Conservation (phyloP, 1,140 invertebrate species). For the Delia radicum region DNA sequence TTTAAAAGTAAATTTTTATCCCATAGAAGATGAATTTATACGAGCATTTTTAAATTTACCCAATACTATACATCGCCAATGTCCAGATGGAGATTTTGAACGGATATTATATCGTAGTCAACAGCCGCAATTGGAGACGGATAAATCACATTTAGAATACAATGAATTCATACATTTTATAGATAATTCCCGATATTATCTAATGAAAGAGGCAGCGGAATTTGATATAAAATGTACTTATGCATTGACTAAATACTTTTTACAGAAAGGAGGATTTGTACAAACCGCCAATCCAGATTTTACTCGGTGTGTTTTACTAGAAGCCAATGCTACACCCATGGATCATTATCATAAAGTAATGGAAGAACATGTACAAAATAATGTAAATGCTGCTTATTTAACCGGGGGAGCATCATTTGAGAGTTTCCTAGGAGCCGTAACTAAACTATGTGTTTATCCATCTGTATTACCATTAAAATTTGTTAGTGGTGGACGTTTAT, state of each 20-base stretch:
- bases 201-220: conserved; percentile 61
- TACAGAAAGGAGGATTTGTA: conserved; percentile 52
- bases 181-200: conserved; percentile 59
- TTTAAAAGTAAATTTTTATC: conserved; percentile 59
- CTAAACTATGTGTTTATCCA: conserved; percentile 60
- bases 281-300: conserved; percentile 65
- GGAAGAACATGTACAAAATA: conserved; percentile 54
- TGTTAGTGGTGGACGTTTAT: conserved; percentile 62
- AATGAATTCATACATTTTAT: conserved; percentile 60
- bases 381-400: conserved; percentile 60
- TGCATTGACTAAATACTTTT: conserved; percentile 54
- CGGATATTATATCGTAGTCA: conserved; percentile 55
- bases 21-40: conserved; percentile 62
- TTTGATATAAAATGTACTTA: conserved; percentile 62
- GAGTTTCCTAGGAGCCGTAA: conserved; percentile 62
- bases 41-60: conserved; percentile 62
- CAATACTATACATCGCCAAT: conserved; percentile 62
- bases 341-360: conserved; percentile 58
- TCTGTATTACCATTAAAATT: conserved; percentile 61
- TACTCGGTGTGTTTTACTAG: conserved; percentile 62
- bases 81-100: conserved; percentile 55
- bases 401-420: conserved; percentile 62
- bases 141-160: conserved; percentile 37
- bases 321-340: conserved; percentile 62
- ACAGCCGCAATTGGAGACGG: background rate